Evolutionary conservation across 2,113 vertebrate species (phyloP).

Genomic region (Phrynosoma blainvillii): DNA sequence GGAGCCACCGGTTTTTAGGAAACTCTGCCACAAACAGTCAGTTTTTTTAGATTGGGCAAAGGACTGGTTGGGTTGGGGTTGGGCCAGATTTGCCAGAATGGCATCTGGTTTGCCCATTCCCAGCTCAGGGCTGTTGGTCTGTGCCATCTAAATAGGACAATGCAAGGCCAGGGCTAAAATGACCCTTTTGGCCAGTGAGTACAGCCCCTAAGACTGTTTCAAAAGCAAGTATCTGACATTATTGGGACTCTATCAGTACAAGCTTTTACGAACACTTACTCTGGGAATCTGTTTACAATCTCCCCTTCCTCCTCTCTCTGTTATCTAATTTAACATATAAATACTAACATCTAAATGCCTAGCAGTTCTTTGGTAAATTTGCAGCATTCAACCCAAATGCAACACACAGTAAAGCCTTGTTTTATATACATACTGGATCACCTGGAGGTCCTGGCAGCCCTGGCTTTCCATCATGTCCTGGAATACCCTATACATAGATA

Average conservation of each 20-base stretch:
- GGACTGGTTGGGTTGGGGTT: too few relatives aligned
- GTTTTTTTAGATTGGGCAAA: too few relatives aligned
- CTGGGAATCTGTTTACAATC: background rate
- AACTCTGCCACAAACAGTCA: too few relatives aligned
- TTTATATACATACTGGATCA: slow-evolving; percentile 86
- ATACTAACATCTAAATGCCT: slow-evolving; percentile 6
- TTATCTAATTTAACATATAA: background rate
- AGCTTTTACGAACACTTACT: background rate
- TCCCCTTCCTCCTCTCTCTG: background rate
- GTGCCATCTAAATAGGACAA: too few relatives aligned
- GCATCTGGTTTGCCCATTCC: too few relatives aligned
- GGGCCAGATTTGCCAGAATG: too few relatives aligned
- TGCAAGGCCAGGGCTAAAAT: too few relatives aligned
- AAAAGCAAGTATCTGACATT: slow-evolving; percentile 26
- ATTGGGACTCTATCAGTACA: background rate
- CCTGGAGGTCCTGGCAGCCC: slow-evolving; percentile 93
- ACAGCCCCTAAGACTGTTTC: background rate
- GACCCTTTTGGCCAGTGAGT: too few relatives aligned
- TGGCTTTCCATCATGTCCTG: slow-evolving; percentile 89
- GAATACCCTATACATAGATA: slow-evolving; percentile 81
- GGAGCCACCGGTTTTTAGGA: too few relatives aligned
- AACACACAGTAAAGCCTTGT: slow-evolving; percentile 5
- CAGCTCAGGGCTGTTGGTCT: too few relatives aligned
- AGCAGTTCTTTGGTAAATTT: slow-evolving; percentile 5
- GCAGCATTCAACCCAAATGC: background rate